Percentiles rank a stretch among this genome's conserved stretches.
These are phyloP conservation scores for Sminthurinus aureus DNA, from an alignment of 2,888 invertebrate genomes.

Conservation along the genomic window DNA sequence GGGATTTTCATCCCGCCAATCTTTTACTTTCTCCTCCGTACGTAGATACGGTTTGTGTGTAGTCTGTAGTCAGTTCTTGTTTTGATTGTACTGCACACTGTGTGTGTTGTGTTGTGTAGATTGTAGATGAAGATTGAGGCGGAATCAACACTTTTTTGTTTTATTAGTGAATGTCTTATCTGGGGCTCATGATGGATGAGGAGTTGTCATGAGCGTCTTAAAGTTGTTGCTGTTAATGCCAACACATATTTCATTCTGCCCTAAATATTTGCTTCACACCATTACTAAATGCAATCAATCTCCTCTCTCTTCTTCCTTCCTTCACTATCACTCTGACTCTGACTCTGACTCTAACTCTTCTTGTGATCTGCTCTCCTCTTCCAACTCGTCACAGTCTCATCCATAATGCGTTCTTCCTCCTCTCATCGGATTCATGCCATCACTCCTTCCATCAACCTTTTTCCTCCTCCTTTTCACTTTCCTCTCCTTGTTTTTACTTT, in stretches of 20 bases:
- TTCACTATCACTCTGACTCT: not conserved
- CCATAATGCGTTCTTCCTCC: not conserved
- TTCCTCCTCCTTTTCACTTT: not conserved
- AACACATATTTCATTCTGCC: constrained; percentile 56
- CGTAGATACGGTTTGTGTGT: no score
- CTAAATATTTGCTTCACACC: constrained; percentile 57
- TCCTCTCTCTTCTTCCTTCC: constrained; percentile 13
- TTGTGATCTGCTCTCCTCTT: not conserved
- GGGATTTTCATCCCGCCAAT: not conserved
- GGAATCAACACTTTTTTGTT: constrained; percentile 36
- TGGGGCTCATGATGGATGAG: constrained; percentile 52
- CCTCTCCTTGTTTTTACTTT: not conserved
- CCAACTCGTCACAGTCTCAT: not conserved
- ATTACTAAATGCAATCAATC: constrained; percentile 54
- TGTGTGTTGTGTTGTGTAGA: not conserved
- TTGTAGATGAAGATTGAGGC: not conserved
- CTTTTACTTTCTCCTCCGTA: not conserved
- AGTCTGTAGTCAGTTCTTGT: no score
- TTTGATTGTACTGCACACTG: no score
- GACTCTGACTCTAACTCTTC: no score
- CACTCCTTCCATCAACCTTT: not conserved
- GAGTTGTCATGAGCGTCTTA: constrained; percentile 55
- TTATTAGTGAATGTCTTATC: constrained; percentile 36
- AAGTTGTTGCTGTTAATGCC: constrained; percentile 57
- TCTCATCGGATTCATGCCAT: not conserved